phyloP scores from a whole-genome alignment of 2,113 vertebrate species.

The Gila orcuttii region DNA sequence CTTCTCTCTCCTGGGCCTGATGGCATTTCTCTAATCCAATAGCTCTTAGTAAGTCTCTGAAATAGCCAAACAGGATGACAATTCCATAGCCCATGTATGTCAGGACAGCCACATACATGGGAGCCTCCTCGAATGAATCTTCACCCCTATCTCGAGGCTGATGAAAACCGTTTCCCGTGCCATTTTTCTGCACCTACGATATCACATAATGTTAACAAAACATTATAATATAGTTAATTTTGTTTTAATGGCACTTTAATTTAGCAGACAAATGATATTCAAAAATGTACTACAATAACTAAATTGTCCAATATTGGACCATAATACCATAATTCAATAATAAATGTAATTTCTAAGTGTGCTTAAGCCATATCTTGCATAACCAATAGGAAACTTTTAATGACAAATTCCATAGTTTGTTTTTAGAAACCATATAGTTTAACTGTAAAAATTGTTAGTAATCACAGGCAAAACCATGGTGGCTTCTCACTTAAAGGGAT shows the following conservation, averaged over 20 bases:
- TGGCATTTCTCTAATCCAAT: slow-evolving; percentile 88
- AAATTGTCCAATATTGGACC: not conserved
- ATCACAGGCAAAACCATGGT: too few relatives aligned
- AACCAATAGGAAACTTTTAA: not conserved
- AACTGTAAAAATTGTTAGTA: too few relatives aligned
- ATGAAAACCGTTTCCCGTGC: slow-evolving; percentile 62
- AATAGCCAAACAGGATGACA: slow-evolving; percentile 89
- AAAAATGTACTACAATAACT: not conserved
- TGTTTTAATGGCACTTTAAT: not conserved
- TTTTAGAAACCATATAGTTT: not conserved
- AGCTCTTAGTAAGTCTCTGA: slow-evolving; percentile 91
- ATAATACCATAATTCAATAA: not conserved
- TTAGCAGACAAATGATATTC: not conserved
- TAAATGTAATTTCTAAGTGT: not conserved
- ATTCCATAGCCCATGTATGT: slow-evolving; percentile 90
- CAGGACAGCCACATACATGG: slow-evolving; percentile 87
- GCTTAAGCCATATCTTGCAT: not conserved
- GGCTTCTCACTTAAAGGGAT: too few relatives aligned
- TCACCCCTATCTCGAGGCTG: slow-evolving; percentile 66
- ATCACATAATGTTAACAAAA: slow-evolving; percentile 49
- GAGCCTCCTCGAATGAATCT: slow-evolving; percentile 86
- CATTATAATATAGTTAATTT: not conserved
- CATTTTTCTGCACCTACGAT: slow-evolving; percentile 80
- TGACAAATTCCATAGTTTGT: not conserved
- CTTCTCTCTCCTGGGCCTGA: slow-evolving; percentile 82